Evolutionary conservation across 2,888 invertebrate species (phyloP), one percentile per base, ranked within the genome.

Genomic region (Meiosimyza decipiens): DNA sequence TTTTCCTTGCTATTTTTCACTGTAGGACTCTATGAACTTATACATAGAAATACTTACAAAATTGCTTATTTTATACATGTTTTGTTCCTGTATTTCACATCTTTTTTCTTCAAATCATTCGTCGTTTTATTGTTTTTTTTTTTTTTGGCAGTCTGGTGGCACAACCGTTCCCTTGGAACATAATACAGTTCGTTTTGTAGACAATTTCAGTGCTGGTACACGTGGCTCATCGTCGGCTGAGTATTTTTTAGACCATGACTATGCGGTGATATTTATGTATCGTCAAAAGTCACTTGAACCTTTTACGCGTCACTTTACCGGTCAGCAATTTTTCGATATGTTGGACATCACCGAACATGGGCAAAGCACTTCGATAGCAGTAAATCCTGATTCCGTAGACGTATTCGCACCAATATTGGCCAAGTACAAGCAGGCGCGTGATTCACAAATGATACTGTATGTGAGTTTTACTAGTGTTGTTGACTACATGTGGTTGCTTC

Each of bases 201-300:
- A 99, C 87, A 99, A 99, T 89, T 99, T 99, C 88, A 99, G 98
- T 86, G 95, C 97, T 18, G 99, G 99, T 62, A 96, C 94, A 0
- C 90, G 99, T 77, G 99, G 99, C 28, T 93, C 99, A 0, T 92
- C 96, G 0, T 98, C 98, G 0, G 93, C 98, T 0, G 99, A 99
- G 90, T 95, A 97, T 86, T 99, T 99, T 88, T 89, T 99, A 55
- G 92, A 94, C 78, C 88, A 90, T 77, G 93, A 91, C 55, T 99
- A 98, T 87, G 93, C 94, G 54, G 98, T 98, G 69, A 94, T 99
- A 83, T 99, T 98, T 88, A 91, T 99, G 90, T 91, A 97, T 87
- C 91, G 99, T 52, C 89, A 92, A 78, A 95, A 97, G 85, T 95
- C 97, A 0, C 86, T 98, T 72, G 94, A 96, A 86, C 99, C 99